Base-by-base conservation (phyloP, 1,140 invertebrate species). In the Procambarus virginalis region DNA sequence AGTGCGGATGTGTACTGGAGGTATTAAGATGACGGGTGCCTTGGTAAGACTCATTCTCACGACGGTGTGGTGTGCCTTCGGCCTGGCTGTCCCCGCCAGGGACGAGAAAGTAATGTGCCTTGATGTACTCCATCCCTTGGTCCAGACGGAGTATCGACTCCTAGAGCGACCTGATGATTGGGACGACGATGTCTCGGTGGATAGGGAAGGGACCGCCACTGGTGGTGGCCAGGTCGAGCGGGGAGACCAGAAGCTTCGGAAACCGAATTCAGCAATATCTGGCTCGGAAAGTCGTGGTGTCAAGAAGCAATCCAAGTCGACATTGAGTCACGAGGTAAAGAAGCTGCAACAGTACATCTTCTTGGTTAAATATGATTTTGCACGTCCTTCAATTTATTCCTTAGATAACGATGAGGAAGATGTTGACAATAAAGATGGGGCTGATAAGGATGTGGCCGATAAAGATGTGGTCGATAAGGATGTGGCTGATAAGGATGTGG, bases 131-230 rank as follows among this genome's bases (percentile, higher is more conserved):
- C 51, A 58, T 20, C 51, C 79, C 14, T n/a, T 17, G 55, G 51
- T 81, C 22, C 79, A 34, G n/a, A 81, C 51, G 3, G 51, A 81
- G 10, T 81, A 81, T 58, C 14, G 79, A n/a, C 79, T 81, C 79
- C n/a, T 55, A 2, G 2, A 58, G n/a, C 51, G 12, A 34, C 79
- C 22, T 3, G 2, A 58, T 51, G 79, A 81, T n/a, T 81, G 79
- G 48, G 22, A 1, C 2, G 22, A 20, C 3, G 48, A 20, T n/a
- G 79, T 55, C 51, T 48, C 51, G 2, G 51, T 20, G 22, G n/a
- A 9, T 3, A 22, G 20, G 17, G 79, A 81, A 4, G 76, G 49
- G 2, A 34, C 17, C 20, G 9, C 12, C 20, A 55, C 34, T 46
- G 45, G 0, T 20, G 76, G 22, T 8, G 10, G 48, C 49, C 12